Evolutionary conservation across 2,888 invertebrate genomes (phyloP), one percentile per base, ranked within the genome.

Genomic region (Andrena hattorfiana): DNA sequence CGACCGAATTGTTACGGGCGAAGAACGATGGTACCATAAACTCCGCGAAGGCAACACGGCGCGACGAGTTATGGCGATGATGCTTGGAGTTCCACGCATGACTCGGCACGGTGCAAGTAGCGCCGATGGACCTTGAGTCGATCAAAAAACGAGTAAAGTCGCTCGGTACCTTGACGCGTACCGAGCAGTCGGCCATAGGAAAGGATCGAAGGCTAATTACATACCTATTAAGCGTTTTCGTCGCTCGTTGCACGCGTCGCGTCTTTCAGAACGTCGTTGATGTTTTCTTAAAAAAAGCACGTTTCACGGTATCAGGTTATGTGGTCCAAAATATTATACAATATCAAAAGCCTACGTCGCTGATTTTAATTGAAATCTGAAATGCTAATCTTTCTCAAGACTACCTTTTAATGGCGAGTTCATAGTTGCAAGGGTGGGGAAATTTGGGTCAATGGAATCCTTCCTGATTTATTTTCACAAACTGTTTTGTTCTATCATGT

Each of bases 31-130:
- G 72, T 82, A 71, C 87, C 84, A 83, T 89, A 88, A 88, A 87
- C 81, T 83, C 60, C 66, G 62, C 77, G 85, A 75, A 86, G 88
- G 85, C 81, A 89, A 86, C 88, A 73, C 85, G 81, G 85, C 86
- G 85, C 72, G 89, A 88, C 89, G 83, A 87, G 89, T 88, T 89
- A 89, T 83, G 88, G 88, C 88, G 83, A 88, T 83, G 81, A 86
- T 86, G 87, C 85, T 80, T 75, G 83, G 85, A 87, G 86, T 89
- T 87, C 89, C 85, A 86, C 86, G 89, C 89, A 88, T 89, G 89
- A 88, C 88, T 88, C 88, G 88, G 77, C 85, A 87, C 85, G 87
- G 83, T 68, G 76, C 83, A 51, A 85, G 85, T 83, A 89, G 42
- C 13, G 16, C 79, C 79, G 74, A 79, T 77, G 87, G 85, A 75